These are phyloP conservation scores for Drosophila trichaetosa DNA, from an alignment of 2,888 invertebrate species.

Conservation along the genomic window DNA sequence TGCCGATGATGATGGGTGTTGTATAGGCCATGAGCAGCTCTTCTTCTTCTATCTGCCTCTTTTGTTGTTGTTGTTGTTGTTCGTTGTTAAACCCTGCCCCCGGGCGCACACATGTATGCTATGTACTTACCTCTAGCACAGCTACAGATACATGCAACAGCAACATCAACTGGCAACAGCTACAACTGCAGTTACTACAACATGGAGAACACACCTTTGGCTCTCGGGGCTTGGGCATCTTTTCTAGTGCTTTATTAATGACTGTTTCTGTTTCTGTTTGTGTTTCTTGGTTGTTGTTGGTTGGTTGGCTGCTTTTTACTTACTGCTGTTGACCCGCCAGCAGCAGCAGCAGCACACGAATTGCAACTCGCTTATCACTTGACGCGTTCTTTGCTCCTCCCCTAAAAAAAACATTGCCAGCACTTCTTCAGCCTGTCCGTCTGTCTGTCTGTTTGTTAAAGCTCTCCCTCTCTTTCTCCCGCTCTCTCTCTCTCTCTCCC, in stretches of 20 bases:
- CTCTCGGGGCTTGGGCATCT: slow-evolving; percentile 14
- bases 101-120: slow-evolving; percentile 64
- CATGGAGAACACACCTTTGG: slow-evolving; percentile 54
- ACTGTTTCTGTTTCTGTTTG: slow-evolving; percentile 43
- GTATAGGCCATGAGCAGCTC: slow-evolving; percentile 68
- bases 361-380: slow-evolving; percentile 48
- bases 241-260: slow-evolving; percentile 43
- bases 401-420: slow-evolving; percentile 18
- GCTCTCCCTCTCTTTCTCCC: background rate
- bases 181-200: slow-evolving; percentile 11
- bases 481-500: no score
- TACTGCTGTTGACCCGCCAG: slow-evolving; percentile 45
- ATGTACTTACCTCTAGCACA: slow-evolving; percentile 32
- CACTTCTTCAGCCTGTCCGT: background rate
- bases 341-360: slow-evolving; percentile 33
- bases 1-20: slow-evolving; percentile 67
- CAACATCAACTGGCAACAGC: slow-evolving; percentile 3
- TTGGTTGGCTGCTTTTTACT: slow-evolving; percentile 45
- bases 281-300: slow-evolving; percentile 32
- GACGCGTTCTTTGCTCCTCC: slow-evolving; percentile 57
- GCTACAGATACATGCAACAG: slow-evolving; percentile 31
- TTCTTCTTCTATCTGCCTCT: slow-evolving; percentile 3
- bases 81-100: slow-evolving; percentile 73
- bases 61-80: slow-evolving; percentile 57
- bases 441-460: slow-evolving; percentile 19